phyloP scores from a whole-genome alignment of 2,113 vertebrate species.

The Ailurus styani region DNA sequence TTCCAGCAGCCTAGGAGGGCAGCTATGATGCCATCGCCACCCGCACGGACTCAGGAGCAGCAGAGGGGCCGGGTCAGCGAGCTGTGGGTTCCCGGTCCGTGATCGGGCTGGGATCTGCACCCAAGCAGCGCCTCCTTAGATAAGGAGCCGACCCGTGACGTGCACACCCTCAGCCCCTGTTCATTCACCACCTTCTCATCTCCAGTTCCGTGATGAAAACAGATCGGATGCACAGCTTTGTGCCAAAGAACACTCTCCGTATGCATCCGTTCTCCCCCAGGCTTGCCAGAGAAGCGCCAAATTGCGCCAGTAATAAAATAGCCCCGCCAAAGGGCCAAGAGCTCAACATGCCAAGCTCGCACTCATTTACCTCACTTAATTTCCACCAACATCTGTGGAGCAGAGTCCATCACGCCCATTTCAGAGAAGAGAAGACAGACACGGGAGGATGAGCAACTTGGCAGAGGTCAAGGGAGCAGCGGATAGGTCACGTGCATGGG shows the following conservation, averaged over 20 bases:
- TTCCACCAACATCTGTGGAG: fast-evolving
- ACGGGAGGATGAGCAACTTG: fast-evolving
- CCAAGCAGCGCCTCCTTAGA: neutral
- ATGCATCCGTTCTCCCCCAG: fast-evolving
- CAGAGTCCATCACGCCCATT: fast-evolving
- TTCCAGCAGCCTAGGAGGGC: neutral
- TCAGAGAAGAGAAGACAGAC: neutral
- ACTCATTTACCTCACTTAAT: neutral
- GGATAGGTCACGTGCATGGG: too few relatives aligned
- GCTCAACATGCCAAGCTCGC: fast-evolving
- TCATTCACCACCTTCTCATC: neutral
- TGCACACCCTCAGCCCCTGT: fast-evolving
- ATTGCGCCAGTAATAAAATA: neutral
- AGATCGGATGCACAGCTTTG: neutral
- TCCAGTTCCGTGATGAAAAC: fast-evolving
- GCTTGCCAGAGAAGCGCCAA: neutral
- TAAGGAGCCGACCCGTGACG: fast-evolving
- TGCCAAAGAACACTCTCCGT: neutral
- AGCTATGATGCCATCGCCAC: fast-evolving
- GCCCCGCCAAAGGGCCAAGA: neutral
- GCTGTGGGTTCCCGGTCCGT: fast-evolving
- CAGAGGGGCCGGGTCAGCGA: neutral
- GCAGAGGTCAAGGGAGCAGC: neutral
- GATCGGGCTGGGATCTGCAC: neutral
- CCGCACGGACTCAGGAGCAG: fast-evolving